phyloP scores from a whole-genome alignment of 2,113 vertebrate species.

The Pterocles burchelli region DNA sequence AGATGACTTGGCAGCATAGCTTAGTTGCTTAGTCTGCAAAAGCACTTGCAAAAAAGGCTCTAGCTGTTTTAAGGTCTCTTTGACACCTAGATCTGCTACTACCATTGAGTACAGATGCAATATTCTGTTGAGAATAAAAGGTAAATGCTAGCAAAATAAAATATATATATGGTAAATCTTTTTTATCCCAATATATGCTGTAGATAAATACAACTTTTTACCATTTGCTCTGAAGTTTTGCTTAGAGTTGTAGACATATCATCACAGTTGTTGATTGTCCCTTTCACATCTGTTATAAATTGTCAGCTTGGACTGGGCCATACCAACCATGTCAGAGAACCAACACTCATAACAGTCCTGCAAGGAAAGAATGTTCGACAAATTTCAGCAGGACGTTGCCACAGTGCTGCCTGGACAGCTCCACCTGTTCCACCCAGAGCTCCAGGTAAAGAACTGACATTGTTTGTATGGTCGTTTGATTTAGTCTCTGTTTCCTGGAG shows the following conservation, averaged over 20 bases:
- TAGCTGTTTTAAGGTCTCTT: neutral
- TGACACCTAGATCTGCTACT: neutral
- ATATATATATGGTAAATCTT: neutral
- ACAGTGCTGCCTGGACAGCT: conserved; percentile 85
- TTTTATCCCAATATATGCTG: neutral
- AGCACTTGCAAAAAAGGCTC: neutral
- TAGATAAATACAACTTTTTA: neutral
- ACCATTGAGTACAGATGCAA: fast-evolving
- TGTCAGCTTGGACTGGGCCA: conserved; percentile 83
- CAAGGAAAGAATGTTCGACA: conserved; percentile 82
- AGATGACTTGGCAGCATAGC: neutral
- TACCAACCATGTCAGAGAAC: conserved; percentile 84
- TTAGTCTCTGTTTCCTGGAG: neutral
- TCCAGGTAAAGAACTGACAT: conserved; percentile 50
- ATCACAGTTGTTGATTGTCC: neutral
- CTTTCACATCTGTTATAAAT: neutral
- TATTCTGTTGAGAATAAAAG: neutral
- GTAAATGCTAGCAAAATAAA: neutral
- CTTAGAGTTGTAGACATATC: neutral
- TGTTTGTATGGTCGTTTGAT: too few species aligned
- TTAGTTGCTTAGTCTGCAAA: neutral
- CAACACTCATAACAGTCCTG: conserved; percentile 78
- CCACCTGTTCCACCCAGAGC: conserved; percentile 77
- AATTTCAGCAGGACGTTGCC: conserved; percentile 84
- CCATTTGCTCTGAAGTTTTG: neutral